Evolutionary conservation across 1,140 invertebrate species (phyloP).

Genomic region (Plodia interpunctella): DNA sequence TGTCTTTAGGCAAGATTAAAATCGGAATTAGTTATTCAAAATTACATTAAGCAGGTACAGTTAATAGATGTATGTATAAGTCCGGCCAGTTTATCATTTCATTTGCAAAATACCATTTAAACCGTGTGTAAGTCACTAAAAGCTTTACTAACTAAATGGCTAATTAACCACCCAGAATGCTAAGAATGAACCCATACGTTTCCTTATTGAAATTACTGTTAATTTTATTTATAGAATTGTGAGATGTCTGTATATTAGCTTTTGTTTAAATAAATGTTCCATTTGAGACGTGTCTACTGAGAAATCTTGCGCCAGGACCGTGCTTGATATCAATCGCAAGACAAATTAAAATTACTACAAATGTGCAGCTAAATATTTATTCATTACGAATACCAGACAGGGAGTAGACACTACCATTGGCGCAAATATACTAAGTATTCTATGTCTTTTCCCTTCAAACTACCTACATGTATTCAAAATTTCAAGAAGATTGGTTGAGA

Average conservation of each 20-base stretch:
- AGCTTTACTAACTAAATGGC: neutral
- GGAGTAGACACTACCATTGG: too few relatives aligned
- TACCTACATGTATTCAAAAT: too few relatives aligned
- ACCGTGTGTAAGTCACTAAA: too few relatives aligned
- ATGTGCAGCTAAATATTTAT: too few relatives aligned
- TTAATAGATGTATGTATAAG: too few relatives aligned
- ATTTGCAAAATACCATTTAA: neutral
- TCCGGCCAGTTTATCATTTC: neutral
- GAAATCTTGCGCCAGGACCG: constrained; percentile 1
- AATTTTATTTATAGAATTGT: neutral
- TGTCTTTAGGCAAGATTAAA: too few relatives aligned
- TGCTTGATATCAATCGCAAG: constrained; percentile 1
- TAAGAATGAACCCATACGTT: neutral
- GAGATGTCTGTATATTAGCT: neutral
- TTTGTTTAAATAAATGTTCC: constrained; percentile 4
- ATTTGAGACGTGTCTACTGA: constrained; percentile 6
- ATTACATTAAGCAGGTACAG: too few relatives aligned
- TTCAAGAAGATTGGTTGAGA: too few relatives aligned
- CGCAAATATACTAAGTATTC: too few relatives aligned
- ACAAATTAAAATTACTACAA: neutral
- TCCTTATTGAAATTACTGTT: constrained; percentile 7
- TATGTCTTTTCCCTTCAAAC: too few relatives aligned
- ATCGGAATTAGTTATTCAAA: too few relatives aligned
- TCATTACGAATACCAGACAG: too few relatives aligned
- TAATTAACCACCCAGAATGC: constrained; percentile 4